Base-by-base conservation (phyloP, 2,797 vertebrate species). In the Merluccius polli region DNA sequence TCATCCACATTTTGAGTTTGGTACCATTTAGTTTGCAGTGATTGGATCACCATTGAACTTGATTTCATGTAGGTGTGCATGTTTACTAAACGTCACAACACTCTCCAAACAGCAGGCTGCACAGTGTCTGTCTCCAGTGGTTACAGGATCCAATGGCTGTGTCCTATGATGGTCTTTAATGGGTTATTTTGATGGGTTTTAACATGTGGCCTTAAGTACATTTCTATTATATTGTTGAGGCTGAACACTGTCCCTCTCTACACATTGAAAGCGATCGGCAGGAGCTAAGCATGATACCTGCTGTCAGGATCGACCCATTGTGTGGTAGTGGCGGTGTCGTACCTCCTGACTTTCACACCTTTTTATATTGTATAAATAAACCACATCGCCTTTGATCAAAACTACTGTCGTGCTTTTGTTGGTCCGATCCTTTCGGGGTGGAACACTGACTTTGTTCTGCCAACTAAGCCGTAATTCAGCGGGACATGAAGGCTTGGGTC, bases 381-480 rank as follows among this genome's bases (percentile, higher is more conserved):
- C 2, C 4, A 48, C 18, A 4, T n/a, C 48, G 18, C 48, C 21
- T 59, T 59, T 24, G n/a, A 8, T 59, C 48, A 59, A 59, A 24
- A 24, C 48, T 7, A 59, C 48, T n/a, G 21, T 59, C 7, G 21
- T 8, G 18, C 48, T 59, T n/a, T 6, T 4, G 48, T 2, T n/a
- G 48, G 48, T 16, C 48, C 48, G 21, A 9, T 24, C 48, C 48
- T 59, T 9, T 16, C 48, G 4, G 7, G 15, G 48, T 9, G 18
- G 44, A 48, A 21, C 16, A 21, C 16, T 18, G 44, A 48, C 44
- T 48, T 48, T 48, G 6, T 24, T 59, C 48, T 7, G n/a, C 48
- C 75, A 73, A 76, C 36, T 80, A 69, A 77, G 79, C 70, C 78
- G 67, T 75, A 77, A 81, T 82, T 79, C 78, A 85, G 81, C 81